phyloP scores from a whole-genome alignment of 2,797 vertebrate genomes.

The Nyctibius grandis region DNA sequence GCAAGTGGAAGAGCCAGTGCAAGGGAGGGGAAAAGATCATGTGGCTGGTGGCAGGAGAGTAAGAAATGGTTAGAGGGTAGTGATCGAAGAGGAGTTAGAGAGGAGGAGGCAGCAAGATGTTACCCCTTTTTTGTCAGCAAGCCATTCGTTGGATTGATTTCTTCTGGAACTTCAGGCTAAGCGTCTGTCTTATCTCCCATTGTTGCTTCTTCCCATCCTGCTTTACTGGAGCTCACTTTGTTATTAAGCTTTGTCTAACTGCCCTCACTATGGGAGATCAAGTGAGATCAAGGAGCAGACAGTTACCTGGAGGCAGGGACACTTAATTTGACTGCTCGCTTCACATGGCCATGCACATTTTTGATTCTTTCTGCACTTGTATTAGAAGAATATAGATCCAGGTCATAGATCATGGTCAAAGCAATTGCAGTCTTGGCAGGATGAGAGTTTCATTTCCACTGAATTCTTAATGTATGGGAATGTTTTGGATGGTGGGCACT shows the following conservation, averaged over 20 bases:
- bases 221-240: not conserved
- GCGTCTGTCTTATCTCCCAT: not conserved
- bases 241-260: not conserved
- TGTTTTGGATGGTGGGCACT: not conserved
- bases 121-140: not conserved
- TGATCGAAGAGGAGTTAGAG: not conserved
- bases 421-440: not conserved
- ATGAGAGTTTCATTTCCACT: not conserved
- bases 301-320: not conserved
- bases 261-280: not conserved
- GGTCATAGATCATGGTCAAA: not conserved
- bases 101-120: not conserved
- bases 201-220: not conserved
- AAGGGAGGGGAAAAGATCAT: rapidly evolving
- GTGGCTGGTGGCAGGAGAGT: not conserved
- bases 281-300: not conserved
- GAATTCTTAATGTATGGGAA: not conserved
- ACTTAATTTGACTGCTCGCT: not conserved
- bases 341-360: not conserved
- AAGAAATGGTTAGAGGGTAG: not conserved
- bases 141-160: not conserved
- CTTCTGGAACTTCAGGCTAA: not conserved
- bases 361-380: not conserved
- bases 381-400: not conserved
- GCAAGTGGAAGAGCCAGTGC: not conserved